Percentiles rank a stretch among this genome's conserved stretches.
These are phyloP conservation scores for Macroramphosus scolopax DNA, from an alignment of 2,797 vertebrate genomes.

Conservation along the genomic window DNA sequence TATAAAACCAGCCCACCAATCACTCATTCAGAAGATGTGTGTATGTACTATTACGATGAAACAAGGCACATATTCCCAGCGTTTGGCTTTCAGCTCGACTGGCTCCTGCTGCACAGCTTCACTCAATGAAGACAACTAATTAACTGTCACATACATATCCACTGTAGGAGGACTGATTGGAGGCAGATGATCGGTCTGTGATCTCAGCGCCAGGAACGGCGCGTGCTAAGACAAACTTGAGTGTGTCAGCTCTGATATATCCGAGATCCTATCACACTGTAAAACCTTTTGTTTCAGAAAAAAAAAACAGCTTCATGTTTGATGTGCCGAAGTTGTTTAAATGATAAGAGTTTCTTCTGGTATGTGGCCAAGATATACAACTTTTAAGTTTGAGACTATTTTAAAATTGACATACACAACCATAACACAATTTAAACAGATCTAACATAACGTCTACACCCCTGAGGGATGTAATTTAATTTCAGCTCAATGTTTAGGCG, in stretches of 20 bases:
- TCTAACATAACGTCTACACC: slow-evolving; percentile 4
- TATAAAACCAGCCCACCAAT: no score
- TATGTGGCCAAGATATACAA: slow-evolving; percentile 10
- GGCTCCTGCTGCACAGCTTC: slow-evolving; percentile 27
- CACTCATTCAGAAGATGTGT: no score
- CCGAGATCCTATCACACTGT: slow-evolving; percentile 22
- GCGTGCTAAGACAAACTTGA: slow-evolving; percentile 35
- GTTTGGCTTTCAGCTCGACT: slow-evolving; percentile 13
- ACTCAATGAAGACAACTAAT: slow-evolving; percentile 57
- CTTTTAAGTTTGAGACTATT: neutral
- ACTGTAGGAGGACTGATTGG: slow-evolving; percentile 45
- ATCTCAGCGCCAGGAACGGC: slow-evolving; percentile 54
- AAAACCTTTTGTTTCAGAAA: slow-evolving; percentile 3
- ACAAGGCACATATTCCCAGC: neutral
- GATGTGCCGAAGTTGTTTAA: slow-evolving; percentile 15
- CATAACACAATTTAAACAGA: slow-evolving; percentile 19
- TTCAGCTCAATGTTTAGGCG: slow-evolving; percentile 8
- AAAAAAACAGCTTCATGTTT: slow-evolving; percentile 9
- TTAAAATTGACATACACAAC: slow-evolving; percentile 9
- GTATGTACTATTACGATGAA: no score
- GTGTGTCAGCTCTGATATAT: slow-evolving; percentile 22
- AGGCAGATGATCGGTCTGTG: slow-evolving; percentile 65
- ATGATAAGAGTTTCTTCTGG: slow-evolving; percentile 25
- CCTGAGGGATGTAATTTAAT: slow-evolving; percentile 14
- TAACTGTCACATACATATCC: slow-evolving; percentile 21